Conservation (phyloP, 2,888 invertebrate species). For the Embidobia sp. region DNA sequence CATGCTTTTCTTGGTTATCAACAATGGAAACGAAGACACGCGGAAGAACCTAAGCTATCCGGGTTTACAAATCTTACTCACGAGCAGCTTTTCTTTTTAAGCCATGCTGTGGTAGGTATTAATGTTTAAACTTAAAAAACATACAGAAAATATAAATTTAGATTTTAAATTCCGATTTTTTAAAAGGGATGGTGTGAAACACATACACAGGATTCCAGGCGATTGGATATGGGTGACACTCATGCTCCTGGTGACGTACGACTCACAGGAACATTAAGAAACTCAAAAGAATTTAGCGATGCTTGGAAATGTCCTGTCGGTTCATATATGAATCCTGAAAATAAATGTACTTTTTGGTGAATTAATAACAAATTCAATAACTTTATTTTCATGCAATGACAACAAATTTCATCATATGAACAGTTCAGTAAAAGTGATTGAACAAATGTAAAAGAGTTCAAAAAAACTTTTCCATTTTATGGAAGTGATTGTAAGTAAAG, state of each 20-base stretch:
- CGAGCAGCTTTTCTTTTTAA: constrained; percentile 90
- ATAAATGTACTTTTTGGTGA: constrained; percentile 82
- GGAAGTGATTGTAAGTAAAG: too few relatives aligned
- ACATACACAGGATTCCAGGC: constrained; percentile 85
- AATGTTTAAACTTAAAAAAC: not conserved
- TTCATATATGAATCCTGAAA: constrained; percentile 83
- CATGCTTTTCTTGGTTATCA: constrained; percentile 88
- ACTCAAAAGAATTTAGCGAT: constrained; percentile 88
- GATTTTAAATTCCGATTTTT: constrained; percentile 52
- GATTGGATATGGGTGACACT: constrained; percentile 86
- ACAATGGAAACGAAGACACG: constrained; percentile 83
- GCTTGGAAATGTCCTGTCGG: constrained; percentile 83
- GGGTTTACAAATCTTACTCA: constrained; percentile 88
- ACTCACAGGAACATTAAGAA: constrained; percentile 87
- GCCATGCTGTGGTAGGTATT: constrained; percentile 42
- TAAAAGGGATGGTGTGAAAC: constrained; percentile 92
- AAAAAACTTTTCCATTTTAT: too few relatives aligned
- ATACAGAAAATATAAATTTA: too few relatives aligned
- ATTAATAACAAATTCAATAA: too few relatives aligned
- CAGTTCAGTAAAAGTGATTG: too few relatives aligned
- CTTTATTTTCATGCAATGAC: too few relatives aligned
- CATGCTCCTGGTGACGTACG: constrained; percentile 89
- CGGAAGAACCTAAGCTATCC: constrained; percentile 86
- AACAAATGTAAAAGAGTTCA: too few relatives aligned
- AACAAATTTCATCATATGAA: too few relatives aligned